Evolutionary conservation across 2,113 vertebrate species (phyloP).

Genomic region (Ia io): DNA sequence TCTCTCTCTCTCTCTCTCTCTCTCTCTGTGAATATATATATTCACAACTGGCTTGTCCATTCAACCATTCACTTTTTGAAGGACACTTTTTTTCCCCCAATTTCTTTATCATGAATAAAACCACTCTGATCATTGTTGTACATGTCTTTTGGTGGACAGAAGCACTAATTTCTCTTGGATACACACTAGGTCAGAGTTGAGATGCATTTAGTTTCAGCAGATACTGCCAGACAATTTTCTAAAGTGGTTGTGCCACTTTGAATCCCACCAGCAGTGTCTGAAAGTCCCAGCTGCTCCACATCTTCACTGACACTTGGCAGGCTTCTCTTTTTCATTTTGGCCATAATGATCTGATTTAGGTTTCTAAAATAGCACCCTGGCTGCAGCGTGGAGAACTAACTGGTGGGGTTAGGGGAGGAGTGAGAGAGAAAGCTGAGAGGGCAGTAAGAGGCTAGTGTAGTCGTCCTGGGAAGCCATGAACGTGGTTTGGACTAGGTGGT

Average conservation of each 20-base stretch:
- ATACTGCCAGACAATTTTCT: background rate
- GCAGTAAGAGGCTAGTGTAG: background rate
- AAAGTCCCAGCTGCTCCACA: background rate
- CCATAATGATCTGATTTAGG: background rate
- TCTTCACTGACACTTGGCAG: background rate
- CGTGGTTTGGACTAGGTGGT: background rate
- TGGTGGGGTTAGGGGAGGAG: too few relatives aligned
- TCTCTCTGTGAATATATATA: too few relatives aligned
- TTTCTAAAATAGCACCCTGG: background rate
- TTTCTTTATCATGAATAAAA: background rate
- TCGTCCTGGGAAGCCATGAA: background rate
- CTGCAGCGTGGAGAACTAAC: background rate
- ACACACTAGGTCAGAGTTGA: background rate
- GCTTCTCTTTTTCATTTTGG: background rate
- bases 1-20: rapidly evolving
- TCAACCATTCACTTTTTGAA: background rate
- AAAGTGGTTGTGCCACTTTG: background rate
- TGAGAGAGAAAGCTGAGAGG: background rate
- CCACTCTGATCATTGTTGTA: background rate
- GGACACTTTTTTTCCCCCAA: background rate
- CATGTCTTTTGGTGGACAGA: background rate
- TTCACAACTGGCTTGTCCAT: background rate
- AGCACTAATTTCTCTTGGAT: background rate
- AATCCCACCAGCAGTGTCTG: background rate
- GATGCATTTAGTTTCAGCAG: background rate